These are phyloP conservation scores for Neoscelio sp. DNA, from an alignment of 2,888 invertebrate genomes.

Conservation along the genomic window DNA sequence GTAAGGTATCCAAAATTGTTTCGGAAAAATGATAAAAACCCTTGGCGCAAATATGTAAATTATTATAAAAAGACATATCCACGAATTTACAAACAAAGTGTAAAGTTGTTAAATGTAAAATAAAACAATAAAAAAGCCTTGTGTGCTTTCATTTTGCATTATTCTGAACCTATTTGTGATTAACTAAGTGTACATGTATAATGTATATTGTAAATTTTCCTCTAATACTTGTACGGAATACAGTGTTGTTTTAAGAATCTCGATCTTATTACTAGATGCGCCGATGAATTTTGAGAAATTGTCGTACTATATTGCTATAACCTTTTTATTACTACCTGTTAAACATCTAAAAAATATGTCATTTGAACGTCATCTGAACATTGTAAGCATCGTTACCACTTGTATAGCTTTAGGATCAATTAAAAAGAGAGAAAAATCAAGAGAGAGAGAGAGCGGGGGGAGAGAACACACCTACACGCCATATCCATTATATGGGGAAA, in stretches of 20 bases:
- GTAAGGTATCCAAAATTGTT: slow-evolving; percentile 6
- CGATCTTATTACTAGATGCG: slow-evolving; percentile 69
- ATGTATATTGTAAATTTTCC: slow-evolving; percentile 76
- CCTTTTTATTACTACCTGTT: slow-evolving; percentile 75
- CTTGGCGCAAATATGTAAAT: slow-evolving; percentile 14
- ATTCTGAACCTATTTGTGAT: slow-evolving; percentile 73
- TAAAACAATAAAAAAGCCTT: slow-evolving; percentile 1
- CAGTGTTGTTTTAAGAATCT: slow-evolving; percentile 72
- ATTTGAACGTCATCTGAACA: slow-evolving; percentile 71
- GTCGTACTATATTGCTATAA: slow-evolving; percentile 73
- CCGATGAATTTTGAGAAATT: slow-evolving; percentile 71
- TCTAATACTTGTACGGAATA: slow-evolving; percentile 73
- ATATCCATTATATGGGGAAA: slow-evolving; percentile 67
- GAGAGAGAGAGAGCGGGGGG: too few relatives aligned
- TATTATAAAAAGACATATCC: slow-evolving; percentile 55
- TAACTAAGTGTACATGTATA: slow-evolving; percentile 74
- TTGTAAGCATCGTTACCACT: slow-evolving; percentile 64
- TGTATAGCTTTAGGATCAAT: slow-evolving; percentile 71
- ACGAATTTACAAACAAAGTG: slow-evolving; percentile 11
- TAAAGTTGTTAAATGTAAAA: background rate
- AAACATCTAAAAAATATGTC: slow-evolving; percentile 70
- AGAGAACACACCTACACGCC: slow-evolving; percentile 46
- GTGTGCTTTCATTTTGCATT: slow-evolving; percentile 68
- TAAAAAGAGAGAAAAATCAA: slow-evolving; percentile 56
- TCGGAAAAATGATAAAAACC: background rate